Evolutionary conservation across 2,888 invertebrate species (phyloP), one percentile per base, ranked within the genome.

Genomic region (Hirtodrosophila confusa): DNA sequence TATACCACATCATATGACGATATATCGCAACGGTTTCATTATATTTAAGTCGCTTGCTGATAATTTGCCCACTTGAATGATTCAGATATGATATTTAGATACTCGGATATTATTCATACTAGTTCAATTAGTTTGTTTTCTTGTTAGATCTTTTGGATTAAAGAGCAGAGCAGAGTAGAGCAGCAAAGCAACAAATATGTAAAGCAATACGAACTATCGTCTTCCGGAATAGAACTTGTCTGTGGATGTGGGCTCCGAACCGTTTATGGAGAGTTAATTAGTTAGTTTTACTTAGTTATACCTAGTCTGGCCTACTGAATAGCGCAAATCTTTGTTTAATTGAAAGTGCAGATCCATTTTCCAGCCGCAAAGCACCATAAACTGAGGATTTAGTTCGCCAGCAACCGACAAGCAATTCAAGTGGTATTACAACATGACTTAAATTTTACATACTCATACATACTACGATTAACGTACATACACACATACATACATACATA

Each of bases 341-440:
- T 27, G 27, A 5, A 17, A 17, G 17, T 17, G 17, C 17, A 17
- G 54, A 37, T 40, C 24, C 37, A 10, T 39, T 17, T 35, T 24
- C n/a, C n/a, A n/a, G n/a, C n/a, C n/a, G n/a, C n/a, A n/a, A n/a
- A n/a, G n/a, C 57, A 64, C 35, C 56, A 36, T 36, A 41, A 55
- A 54, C 44, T 60, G 45, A 33, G 37, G n/a, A 31, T 40, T 51
- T 50, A 23, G 47, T 69, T 68, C 36, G 45, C 29, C 56, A 39
- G 51, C 44, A 68, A 77, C 27, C 68, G 55, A 80, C 78, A 86
- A 87, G 84, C 84, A 85, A 87, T 85, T 87, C 65, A 87, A 83
- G 83, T 82, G 86, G 83, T 87, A 86, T 85, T 85, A 76, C 23
- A 72, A 55, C 33, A 50, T 66, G 51, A 78, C 48, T 48, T 60